Evolutionary conservation across 2,797 vertebrate genomes (phyloP).

Genomic region (Iguana delicatissima): DNA sequence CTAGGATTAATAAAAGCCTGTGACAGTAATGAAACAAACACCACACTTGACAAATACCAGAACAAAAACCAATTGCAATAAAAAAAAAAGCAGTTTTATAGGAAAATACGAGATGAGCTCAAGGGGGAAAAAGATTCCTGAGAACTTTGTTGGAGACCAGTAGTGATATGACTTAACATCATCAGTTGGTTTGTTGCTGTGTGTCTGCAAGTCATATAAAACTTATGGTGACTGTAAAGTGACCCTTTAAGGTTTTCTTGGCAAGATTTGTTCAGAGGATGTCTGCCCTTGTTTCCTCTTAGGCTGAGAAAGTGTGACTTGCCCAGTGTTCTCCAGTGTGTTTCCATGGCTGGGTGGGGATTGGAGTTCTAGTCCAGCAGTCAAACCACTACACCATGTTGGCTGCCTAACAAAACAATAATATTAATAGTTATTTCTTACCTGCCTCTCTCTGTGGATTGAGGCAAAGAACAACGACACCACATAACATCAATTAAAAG

Average conservation of each 20-base stretch:
- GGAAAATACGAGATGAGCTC: background rate
- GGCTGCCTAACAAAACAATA: too few relatives aligned
- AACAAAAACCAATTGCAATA: background rate
- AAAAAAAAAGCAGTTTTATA: background rate
- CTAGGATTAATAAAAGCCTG: background rate
- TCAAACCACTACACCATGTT: too few relatives aligned
- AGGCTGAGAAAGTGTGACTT: too few relatives aligned
- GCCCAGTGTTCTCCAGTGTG: too few relatives aligned
- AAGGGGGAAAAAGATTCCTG: background rate
- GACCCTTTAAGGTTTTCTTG: background rate
- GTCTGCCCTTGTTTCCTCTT: too few relatives aligned
- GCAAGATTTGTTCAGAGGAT: too few relatives aligned
- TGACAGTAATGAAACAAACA: background rate
- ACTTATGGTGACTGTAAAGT: background rate
- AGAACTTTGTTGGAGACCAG: background rate
- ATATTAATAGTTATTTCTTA: too few relatives aligned
- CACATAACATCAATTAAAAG: too few relatives aligned
- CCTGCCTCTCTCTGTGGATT: too few relatives aligned
- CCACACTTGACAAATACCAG: background rate
- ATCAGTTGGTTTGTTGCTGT: background rate
- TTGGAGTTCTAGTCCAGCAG: too few relatives aligned
- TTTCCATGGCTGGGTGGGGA: too few relatives aligned
- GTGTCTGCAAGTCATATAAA: background rate
- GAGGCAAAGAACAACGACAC: too few relatives aligned
- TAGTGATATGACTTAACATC: background rate